Conservation (phyloP, 2,888 invertebrate genomes). For the Drosophila tripunctata region DNA sequence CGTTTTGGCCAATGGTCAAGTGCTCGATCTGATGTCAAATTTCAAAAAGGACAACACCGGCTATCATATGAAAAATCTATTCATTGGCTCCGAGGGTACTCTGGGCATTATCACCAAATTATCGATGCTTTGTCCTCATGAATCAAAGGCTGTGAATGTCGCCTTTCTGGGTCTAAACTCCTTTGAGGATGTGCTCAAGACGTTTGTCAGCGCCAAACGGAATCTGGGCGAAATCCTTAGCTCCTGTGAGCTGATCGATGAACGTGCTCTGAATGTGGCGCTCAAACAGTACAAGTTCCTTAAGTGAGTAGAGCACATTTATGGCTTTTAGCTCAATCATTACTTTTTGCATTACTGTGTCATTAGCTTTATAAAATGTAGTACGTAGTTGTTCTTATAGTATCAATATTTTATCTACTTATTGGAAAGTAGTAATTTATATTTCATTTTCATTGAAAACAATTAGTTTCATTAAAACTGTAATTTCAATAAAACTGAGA, state of each 20-base stretch:
- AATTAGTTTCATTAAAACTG: too few species aligned
- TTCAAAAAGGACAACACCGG: constrained; percentile 99
- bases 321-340: too few species aligned
- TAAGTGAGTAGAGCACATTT: constrained; percentile 83
- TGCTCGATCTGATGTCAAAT: constrained; percentile 93
- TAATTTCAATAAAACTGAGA: too few species aligned
- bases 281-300: constrained; percentile 86
- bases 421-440: too few species aligned
- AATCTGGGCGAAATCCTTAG: constrained; percentile 93
- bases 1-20: constrained; percentile 91
- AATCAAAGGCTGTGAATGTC: constrained; percentile 92
- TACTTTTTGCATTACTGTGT: too few species aligned
- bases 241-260: constrained; percentile 97
- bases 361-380: too few species aligned
- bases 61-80: constrained; percentile 97
- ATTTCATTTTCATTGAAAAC: too few species aligned
- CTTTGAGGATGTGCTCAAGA: constrained; percentile 91
- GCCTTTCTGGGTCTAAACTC: constrained; percentile 93
- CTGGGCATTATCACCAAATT: constrained; percentile 97
- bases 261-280: constrained; percentile 88
- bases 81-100: constrained; percentile 99
- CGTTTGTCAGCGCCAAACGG: constrained; percentile 90
- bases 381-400: too few species aligned
- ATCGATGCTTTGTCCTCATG: constrained; percentile 94
- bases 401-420: too few species aligned